Percentiles rank a stretch among this genome's conserved stretches.
These are phyloP conservation scores for Stictonetta naevosa DNA, from an alignment of 2,113 vertebrate genomes.

Conservation along the genomic window DNA sequence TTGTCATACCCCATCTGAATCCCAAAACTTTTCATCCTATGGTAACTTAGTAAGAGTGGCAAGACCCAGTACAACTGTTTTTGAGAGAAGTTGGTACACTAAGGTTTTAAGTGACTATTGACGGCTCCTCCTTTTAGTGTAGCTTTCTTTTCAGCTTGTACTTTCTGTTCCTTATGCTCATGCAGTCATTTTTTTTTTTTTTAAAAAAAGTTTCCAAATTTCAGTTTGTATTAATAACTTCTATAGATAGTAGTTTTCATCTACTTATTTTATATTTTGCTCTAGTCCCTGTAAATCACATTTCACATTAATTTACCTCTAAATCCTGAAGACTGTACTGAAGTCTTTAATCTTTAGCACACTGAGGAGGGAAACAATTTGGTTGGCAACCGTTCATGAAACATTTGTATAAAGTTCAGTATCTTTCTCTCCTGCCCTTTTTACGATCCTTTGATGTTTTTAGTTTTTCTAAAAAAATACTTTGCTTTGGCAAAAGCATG, in stretches of 20 bases:
- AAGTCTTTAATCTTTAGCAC: constrained; percentile 55
- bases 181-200: neutral
- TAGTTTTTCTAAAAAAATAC: neutral
- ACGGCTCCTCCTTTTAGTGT: neutral
- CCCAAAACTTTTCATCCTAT: neutral
- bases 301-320: constrained; percentile 32
- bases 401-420: neutral
- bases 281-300: neutral
- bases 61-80: neutral
- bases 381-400: constrained; percentile 29
- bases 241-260: neutral
- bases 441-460: constrained; percentile 16
- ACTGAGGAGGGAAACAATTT: neutral
- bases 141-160: neutral
- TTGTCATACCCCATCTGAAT: neutral
- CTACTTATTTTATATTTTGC: constrained; percentile 6
- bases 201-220: neutral
- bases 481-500: neutral
- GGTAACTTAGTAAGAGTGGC: neutral
- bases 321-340: neutral
- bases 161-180: neutral
- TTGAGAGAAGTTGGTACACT: neutral
- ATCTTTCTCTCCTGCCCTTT: neutral
- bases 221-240: neutral
- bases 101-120: neutral